Percentiles rank a stretch among this genome's conserved stretches.
Conservation (phyloP, 30 jellyfish, hydroid and myxozoan genomes). For the Mastigias papua region DNA sequence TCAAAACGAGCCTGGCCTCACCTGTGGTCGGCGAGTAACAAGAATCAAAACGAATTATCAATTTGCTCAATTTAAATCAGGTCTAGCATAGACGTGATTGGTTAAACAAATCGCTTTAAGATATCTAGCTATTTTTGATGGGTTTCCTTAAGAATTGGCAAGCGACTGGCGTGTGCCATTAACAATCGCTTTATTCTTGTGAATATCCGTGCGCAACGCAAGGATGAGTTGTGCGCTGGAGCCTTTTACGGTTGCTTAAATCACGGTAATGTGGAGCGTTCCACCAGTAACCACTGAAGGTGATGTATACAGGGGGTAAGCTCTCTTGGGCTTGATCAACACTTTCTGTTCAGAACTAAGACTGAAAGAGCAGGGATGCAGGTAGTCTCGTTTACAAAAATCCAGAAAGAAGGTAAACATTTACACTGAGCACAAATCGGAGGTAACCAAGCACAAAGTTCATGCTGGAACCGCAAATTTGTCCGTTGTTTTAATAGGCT, state of each 20-base stretch:
- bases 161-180: constrained; percentile 75
- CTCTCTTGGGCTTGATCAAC: neutral
- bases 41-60: neutral
- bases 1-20: constrained; percentile 49
- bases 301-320: constrained; percentile 56
- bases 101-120: neutral
- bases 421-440: no score
- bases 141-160: constrained; percentile 7
- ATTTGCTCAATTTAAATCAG: constrained; percentile 9
- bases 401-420: no score
- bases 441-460: no score
- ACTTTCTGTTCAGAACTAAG: neutral
- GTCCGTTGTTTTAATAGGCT: no score
- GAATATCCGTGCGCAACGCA: constrained; percentile 65
- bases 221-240: constrained; percentile 43
- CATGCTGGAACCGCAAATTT: no score
- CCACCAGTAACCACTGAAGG: constrained; percentile 80
- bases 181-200: constrained; percentile 26
- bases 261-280: constrained; percentile 24
- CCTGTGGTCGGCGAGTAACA: constrained; percentile 51
- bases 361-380: neutral
- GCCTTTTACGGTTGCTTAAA: constrained; percentile 58
- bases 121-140: neutral
- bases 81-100: neutral
- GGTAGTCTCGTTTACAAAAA: no score